These are phyloP conservation scores for Daubentonia madagascariensis DNA, from an alignment of 2,113 vertebrate genomes.

Conservation along the genomic window DNA sequence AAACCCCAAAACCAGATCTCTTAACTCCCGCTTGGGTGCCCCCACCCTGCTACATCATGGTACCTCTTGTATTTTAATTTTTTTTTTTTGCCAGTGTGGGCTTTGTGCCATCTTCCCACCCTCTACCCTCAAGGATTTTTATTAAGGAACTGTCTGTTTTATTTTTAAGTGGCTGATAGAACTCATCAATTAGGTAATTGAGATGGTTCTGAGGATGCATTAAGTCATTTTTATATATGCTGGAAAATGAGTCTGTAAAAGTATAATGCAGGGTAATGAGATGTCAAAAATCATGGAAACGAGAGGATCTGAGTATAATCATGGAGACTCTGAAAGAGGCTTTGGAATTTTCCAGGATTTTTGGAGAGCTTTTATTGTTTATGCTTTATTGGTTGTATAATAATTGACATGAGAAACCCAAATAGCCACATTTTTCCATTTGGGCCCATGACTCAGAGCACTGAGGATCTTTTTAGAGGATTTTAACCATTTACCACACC, in stretches of 20 bases:
- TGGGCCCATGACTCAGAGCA: constrained; percentile 61
- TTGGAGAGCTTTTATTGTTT: constrained; percentile 57
- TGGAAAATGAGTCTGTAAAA: constrained; percentile 52
- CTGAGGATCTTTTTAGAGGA: constrained; percentile 51
- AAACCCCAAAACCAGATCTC: constrained; percentile 47
- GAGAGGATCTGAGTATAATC: not conserved
- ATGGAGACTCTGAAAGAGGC: constrained; percentile 29
- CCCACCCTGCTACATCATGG: not conserved
- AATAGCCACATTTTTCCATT: constrained; percentile 69
- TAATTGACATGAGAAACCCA: constrained; percentile 61
- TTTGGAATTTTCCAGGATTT: constrained; percentile 54
- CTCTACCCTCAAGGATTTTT: constrained; percentile 12
- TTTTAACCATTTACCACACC: constrained; percentile 67
- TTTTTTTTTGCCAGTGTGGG: not conserved
- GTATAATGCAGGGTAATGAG: constrained; percentile 51
- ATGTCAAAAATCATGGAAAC: constrained; percentile 41
- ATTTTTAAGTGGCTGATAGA: constrained; percentile 59
- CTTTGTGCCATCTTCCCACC: not conserved
- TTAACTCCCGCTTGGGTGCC: not conserved
- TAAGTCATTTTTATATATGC: constrained; percentile 56
- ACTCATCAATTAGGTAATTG: constrained; percentile 47
- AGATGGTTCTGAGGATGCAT: constrained; percentile 29
- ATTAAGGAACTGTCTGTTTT: constrained; percentile 69
- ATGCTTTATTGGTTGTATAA: constrained; percentile 68
- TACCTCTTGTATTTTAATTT: constrained; percentile 13